Base-by-base conservation (phyloP, 2,113 vertebrate species). In the Poeciliopsis prolifica region DNA sequence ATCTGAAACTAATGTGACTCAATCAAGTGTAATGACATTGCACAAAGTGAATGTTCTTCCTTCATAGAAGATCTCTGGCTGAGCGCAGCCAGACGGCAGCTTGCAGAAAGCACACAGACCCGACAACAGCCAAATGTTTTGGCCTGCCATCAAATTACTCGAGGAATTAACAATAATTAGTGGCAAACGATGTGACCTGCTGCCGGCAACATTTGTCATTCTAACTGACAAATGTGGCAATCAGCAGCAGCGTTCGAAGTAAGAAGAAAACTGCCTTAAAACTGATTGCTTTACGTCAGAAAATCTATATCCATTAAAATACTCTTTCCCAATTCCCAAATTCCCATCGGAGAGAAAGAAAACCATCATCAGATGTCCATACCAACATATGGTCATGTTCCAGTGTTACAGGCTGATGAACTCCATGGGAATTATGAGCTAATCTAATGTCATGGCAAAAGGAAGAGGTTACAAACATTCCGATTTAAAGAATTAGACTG, bases 151-250 rank as follows among this genome's bases (percentile, higher is more conserved):
- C 68, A 81, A 76, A 72, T 81, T 76, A 76, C 58, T 81, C 33
- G 63, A 61, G 69, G 69, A 81, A 76, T 81, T 72, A 68, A 72
- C 79, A 81, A 68, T 51, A 76, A 76, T 81, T 81, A 72, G 74
- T 66, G 70, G 61, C 54, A 67, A 76, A 60, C 76, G 64, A 63
- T 72, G 67, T 64, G 79, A 81, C 74, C 73, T 72, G 79, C 79
- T 65, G 58, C 64, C 17, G 24, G 73, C 64, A 58, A 72, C 64
- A 54, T 63, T 76, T 72, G 64, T 68, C 79, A 81, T 71, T 63
- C 61, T 61, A 63, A 76, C 15, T 65, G 62, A 51, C 64, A 75
- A 71, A 71, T 26, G 37, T 37, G 42, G 28, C 42, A 72, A 35
- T 13, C 64, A 33, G 28, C 42, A 54, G 22, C 60, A 35, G 42